phyloP scores from a whole-genome alignment of 1,140 invertebrate genomes.

The Aethina tumida region DNA sequence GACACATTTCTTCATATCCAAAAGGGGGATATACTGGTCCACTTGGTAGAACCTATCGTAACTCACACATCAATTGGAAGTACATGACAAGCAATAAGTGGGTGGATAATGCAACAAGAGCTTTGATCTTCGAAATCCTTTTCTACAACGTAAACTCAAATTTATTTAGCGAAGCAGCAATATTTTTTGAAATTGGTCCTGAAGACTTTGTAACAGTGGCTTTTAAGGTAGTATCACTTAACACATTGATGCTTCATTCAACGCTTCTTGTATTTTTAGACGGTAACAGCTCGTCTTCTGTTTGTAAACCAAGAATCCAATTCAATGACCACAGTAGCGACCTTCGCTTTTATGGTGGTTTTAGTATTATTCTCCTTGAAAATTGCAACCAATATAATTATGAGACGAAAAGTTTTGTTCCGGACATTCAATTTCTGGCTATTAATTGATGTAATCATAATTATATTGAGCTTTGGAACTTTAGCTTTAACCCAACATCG shows the following conservation, averaged over 20 bases:
- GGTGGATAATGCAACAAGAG: conserved; percentile 17
- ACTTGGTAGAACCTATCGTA: conserved; percentile 19
- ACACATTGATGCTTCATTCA: no score
- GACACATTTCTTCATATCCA: conserved; percentile 17
- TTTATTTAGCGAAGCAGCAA: conserved; percentile 17
- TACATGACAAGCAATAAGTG: conserved; percentile 20
- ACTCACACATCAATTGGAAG: conserved; percentile 20
- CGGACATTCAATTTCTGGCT: conserved; percentile 11
- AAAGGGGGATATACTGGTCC: conserved; percentile 20
- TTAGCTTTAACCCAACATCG: conserved; percentile 10
- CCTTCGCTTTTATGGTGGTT: conserved; percentile 3
- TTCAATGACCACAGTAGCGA: neutral
- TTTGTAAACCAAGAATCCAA: no score
- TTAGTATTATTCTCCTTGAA: neutral
- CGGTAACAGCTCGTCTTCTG: no score
- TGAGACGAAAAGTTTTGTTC: conserved; percentile 4
- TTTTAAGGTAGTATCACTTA: no score
- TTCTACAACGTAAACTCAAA: conserved; percentile 21
- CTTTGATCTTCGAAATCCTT: conserved; percentile 21
- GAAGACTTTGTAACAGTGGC: no score
- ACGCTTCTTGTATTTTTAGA: no score
- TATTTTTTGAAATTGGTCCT: conserved; percentile 18
- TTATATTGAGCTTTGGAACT: conserved; percentile 11
- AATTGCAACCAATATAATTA: conserved; percentile 4
- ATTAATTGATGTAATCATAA: conserved; percentile 12